phyloP scores from a whole-genome alignment of 2,113 vertebrate species.

The Crotalus tigris region DNA sequence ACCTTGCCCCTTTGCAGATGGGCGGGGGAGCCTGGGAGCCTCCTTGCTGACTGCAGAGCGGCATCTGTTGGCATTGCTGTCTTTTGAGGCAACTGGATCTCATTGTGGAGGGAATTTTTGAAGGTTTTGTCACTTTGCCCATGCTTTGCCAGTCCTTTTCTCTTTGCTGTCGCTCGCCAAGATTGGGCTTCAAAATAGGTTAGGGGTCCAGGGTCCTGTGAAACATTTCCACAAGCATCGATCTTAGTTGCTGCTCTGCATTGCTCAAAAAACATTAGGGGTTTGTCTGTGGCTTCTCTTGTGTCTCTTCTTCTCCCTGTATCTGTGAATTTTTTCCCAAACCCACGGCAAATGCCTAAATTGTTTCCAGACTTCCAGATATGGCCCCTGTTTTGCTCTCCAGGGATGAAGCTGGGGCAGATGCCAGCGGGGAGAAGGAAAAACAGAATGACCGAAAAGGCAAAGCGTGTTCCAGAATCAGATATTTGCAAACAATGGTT shows the following conservation, averaged over 20 bases:
- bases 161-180: background rate
- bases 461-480: slow-evolving; percentile 9
- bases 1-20: background rate
- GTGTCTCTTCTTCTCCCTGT: background rate
- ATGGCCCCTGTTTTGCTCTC: background rate
- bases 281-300: background rate
- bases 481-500: slow-evolving; percentile 22
- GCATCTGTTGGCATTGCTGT: too few relatives aligned
- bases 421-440: background rate
- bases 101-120: background rate
- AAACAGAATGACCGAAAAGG: background rate
- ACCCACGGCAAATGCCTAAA: background rate
- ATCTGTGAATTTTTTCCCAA: background rate
- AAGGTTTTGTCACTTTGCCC: background rate
- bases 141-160: background rate
- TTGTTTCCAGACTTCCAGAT: slow-evolving; percentile 21
- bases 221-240: too few relatives aligned
- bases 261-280: background rate
- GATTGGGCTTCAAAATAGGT: background rate
- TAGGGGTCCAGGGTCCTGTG: too few relatives aligned
- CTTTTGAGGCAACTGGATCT: background rate
- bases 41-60: background rate
- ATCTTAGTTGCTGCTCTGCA: background rate
- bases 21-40: too few relatives aligned
- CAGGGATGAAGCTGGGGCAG: slow-evolving; percentile 14